Conservation (phyloP, 2,113 vertebrate genomes). For the Junco hyemalis region DNA sequence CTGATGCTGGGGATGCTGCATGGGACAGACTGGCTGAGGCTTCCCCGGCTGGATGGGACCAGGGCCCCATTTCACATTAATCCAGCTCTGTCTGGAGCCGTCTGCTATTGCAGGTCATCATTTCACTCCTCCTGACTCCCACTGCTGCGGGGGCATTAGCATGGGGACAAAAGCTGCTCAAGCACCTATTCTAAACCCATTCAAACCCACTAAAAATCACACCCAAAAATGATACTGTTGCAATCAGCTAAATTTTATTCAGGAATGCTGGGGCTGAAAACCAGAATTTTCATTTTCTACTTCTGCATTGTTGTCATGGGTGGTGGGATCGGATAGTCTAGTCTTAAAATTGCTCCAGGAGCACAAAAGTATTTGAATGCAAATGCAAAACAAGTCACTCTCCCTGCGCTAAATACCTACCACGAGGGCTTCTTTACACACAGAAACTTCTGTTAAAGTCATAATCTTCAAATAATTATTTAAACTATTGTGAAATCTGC, state of each 20-base stretch:
- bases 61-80: constrained; percentile 36
- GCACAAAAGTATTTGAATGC: constrained; percentile 43
- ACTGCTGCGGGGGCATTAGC: constrained; percentile 29
- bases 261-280: constrained; percentile 40
- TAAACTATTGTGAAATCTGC: background rate
- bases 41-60: background rate
- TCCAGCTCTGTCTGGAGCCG: constrained; percentile 44
- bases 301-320: background rate
- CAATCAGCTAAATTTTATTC: constrained; percentile 56
- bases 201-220: constrained; percentile 58
- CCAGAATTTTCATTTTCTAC: background rate
- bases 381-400: constrained; percentile 19
- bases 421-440: background rate
- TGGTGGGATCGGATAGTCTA: background rate
- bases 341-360: background rate
- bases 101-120: constrained; percentile 56
- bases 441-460: background rate
- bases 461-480: background rate
- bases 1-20: background rate
- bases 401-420: background rate
- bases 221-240: constrained; percentile 39
- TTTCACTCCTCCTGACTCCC: constrained; percentile 41
- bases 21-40: background rate
- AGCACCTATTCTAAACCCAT: constrained; percentile 58
- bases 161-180: constrained; percentile 32